Conservation (phyloP, 2,797 vertebrate genomes). For the Diglossa cyanea region DNA sequence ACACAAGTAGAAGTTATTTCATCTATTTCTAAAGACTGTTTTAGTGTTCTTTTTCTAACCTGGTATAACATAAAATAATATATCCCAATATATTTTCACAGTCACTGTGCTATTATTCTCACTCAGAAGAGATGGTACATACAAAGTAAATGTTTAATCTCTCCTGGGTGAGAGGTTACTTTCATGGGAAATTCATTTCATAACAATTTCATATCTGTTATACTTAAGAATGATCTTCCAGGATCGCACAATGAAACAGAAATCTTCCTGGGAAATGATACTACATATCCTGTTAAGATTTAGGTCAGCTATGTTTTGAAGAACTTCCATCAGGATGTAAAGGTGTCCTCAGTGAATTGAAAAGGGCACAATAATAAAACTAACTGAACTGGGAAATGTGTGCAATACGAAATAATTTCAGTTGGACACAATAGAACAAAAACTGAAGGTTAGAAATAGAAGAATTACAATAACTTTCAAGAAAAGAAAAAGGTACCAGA, state of each 20-base stretch:
- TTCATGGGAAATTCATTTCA: constrained; percentile 44
- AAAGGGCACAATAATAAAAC: constrained; percentile 55
- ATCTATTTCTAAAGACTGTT: background rate
- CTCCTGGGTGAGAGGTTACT: background rate
- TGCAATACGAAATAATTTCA: constrained; percentile 56
- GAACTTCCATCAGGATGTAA: constrained; percentile 21
- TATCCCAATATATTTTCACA: background rate
- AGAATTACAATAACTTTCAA: background rate
- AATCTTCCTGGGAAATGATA: constrained; percentile 35
- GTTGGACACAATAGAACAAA: constrained; percentile 15
- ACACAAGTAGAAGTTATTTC: background rate
- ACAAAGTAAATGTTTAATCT: constrained; percentile 50
- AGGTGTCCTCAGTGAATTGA: constrained; percentile 33
- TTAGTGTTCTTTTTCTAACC: background rate
- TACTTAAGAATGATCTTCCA: constrained; percentile 32
- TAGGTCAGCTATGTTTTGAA: constrained; percentile 36
- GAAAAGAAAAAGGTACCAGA: background rate
- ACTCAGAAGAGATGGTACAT: background rate
- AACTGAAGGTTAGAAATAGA: constrained; percentile 31
- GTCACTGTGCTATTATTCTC: background rate
- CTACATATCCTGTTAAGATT: constrained; percentile 2
- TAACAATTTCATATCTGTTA: constrained; percentile 11
- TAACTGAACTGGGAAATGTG: constrained; percentile 6
- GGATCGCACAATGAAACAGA: background rate
- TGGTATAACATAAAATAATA: background rate